phyloP scores from a whole-genome alignment of 2,797 vertebrate genomes.

The Crypturellus tataupa region DNA sequence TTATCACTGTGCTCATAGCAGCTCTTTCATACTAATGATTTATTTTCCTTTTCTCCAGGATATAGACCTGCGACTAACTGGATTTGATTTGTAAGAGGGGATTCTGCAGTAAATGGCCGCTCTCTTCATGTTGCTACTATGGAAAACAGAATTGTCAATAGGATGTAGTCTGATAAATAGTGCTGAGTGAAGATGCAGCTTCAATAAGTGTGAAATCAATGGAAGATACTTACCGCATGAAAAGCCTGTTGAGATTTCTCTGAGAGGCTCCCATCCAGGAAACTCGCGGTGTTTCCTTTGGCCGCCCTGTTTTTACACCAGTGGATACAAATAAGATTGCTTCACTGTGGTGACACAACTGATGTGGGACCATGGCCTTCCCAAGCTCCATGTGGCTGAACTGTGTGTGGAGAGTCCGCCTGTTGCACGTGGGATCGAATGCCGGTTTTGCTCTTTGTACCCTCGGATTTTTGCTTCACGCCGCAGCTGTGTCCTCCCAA shows the following conservation, averaged over 20 bases:
- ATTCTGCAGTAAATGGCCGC: constrained; percentile 82
- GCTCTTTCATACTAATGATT: constrained; percentile 82
- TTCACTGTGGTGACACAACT: constrained; percentile 72
- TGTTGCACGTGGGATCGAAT: constrained; percentile 76
- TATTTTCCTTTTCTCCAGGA: constrained; percentile 89
- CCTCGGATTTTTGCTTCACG: constrained; percentile 86
- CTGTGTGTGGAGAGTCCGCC: constrained; percentile 78
- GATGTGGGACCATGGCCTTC: constrained; percentile 87
- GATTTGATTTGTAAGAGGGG: constrained; percentile 85
- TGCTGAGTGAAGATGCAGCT: constrained; percentile 84
- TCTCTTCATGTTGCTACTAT: constrained; percentile 79
- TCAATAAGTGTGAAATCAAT: constrained; percentile 81
- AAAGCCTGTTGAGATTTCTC: constrained; percentile 81
- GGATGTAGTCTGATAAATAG: constrained; percentile 84
- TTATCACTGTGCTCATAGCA: constrained; percentile 80
- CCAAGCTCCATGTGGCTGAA: constrained; percentile 83
- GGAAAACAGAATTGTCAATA: constrained; percentile 86
- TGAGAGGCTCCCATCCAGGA: constrained; percentile 78
- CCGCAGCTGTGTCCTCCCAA: constrained; percentile 84
- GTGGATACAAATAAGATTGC: constrained; percentile 86
- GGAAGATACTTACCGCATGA: constrained; percentile 83
- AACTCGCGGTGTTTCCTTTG: constrained; percentile 78
- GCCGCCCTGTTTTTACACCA: constrained; percentile 61
- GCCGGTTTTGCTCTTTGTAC: constrained; percentile 81
- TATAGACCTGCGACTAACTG: constrained; percentile 83